Evolutionary conservation across 2,113 vertebrate species (phyloP), one percentile per base, ranked within the genome.

Genomic region (Neogobius melanostomus): DNA sequence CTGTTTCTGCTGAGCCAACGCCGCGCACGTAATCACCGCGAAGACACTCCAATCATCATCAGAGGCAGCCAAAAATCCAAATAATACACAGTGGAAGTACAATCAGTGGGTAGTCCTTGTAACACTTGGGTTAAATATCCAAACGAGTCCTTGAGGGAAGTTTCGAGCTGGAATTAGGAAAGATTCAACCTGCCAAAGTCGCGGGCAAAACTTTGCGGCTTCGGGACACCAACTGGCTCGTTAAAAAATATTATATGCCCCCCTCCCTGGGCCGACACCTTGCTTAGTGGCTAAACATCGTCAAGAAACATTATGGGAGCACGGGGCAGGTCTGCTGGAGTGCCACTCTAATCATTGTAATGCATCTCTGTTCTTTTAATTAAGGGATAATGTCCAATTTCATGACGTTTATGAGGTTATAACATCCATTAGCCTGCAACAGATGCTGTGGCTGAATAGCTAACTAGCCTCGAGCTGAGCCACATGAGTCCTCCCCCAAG

Each of bases 281-380:
- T 76, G 64, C 46, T 52, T 70, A 56, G 72, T 77, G 79, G 83
- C 71, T 54, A 52, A 12, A 68, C 81, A 72, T 87, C 85, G 74
- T 81, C 75, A 60, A 85, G 82, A 85, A 90, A 74, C 75, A 86
- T 87, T 87, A 88, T 76, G 72, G 75, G 76, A 73, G 81, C 68
- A 77, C 42, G 82, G 66, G 69, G 82, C 80, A 65, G 85, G 85
- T 86, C 73, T 71, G 66, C 83, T 57, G 76, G 75, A 87, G 87
- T 87, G 86, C 82, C 85, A 87, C 89, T 88, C 74, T 91, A 92
- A 94, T 92, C 89, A 90, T 87, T 91, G 89, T 91, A 91, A 93
- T 92, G 91, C 91, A 92, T 93, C 91, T 92, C 91, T 93, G 91
- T 94, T 93, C 92, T 92, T 93, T 93, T 93, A 94, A 94, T 94